Percentiles rank a stretch among this genome's conserved stretches.
phyloP scores from a whole-genome alignment of 1,140 invertebrate species.

The Agraylea sexmaculata region DNA sequence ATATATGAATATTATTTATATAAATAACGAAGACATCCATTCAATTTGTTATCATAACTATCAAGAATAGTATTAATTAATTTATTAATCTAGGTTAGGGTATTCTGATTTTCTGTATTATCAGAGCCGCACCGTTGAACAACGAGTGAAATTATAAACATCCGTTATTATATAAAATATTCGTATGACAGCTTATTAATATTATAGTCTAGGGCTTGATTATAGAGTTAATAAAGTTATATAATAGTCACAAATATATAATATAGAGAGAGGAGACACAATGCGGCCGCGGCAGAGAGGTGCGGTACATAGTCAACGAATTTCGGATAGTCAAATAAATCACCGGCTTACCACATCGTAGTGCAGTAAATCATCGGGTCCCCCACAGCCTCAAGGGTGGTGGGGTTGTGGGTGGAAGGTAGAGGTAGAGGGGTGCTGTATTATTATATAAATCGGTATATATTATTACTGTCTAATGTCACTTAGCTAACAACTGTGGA shows the following conservation, averaged over 20 bases:
- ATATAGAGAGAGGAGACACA: too few species aligned
- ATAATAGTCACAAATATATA: too few species aligned
- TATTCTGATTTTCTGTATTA: too few species aligned
- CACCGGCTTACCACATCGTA: conserved; percentile 22
- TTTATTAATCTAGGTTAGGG: not conserved
- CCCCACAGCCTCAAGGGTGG: not conserved
- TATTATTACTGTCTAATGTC: too few species aligned
- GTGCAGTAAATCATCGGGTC: conserved; percentile 19
- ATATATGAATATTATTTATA: conserved; percentile 1
- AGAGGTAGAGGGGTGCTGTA: not conserved
- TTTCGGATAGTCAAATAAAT: conserved; percentile 21
- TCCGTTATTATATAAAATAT: too few species aligned
- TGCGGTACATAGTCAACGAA: conserved; percentile 14
- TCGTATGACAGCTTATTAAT: too few species aligned
- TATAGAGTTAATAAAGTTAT: too few species aligned
- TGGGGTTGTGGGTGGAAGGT: not conserved
- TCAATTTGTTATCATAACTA: conserved; percentile 2
- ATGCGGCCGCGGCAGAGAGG: not conserved
- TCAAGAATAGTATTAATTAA: not conserved
- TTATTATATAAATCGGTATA: too few species aligned
- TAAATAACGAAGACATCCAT: not conserved
- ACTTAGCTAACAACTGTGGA: too few species aligned
- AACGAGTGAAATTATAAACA: too few species aligned
- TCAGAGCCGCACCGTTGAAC: too few species aligned
- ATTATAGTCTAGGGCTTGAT: too few species aligned